These are phyloP conservation scores for Ctenopoma multispine DNA, from an alignment of 2,797 vertebrate genomes.

Conservation along the genomic window DNA sequence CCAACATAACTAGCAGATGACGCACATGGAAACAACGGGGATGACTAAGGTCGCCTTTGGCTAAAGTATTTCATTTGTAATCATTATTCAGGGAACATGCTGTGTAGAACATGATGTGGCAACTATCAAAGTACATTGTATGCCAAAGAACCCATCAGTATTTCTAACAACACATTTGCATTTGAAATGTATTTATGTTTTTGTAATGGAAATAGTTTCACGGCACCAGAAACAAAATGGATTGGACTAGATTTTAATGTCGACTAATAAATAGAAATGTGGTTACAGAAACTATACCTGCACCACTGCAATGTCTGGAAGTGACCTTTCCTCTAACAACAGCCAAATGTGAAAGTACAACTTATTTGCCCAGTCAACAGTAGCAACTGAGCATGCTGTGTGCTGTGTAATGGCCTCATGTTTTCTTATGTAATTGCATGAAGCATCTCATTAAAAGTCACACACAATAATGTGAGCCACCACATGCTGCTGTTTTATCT, in stretches of 20 bases:
- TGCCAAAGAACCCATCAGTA: slow-evolving; percentile 12
- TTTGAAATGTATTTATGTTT: background rate
- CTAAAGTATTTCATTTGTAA: slow-evolving; percentile 27
- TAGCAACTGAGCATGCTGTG: background rate
- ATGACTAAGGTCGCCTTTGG: slow-evolving; percentile 29
- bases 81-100: slow-evolving; percentile 24
- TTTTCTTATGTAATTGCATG: slow-evolving; percentile 6
- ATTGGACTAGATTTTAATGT: background rate
- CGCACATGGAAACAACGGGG: background rate
- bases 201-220: background rate
- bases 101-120: slow-evolving; percentile 21
- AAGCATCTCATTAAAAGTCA: slow-evolving; percentile 12
- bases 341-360: slow-evolving; percentile 1
- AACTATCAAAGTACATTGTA: slow-evolving; percentile 8
- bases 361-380: background rate
- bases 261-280: background rate
- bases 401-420: slow-evolving; percentile 1
- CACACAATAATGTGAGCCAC: background rate
- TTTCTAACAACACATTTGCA: background rate
- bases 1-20: slow-evolving; percentile 8
- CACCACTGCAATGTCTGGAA: no score
- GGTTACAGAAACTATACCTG: no score
- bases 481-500: slow-evolving; percentile 10
- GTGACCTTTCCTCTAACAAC: background rate
- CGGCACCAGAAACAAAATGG: background rate